Base-by-base conservation (phyloP, 1,140 invertebrate genomes). In the Drosophila truncata region DNA sequence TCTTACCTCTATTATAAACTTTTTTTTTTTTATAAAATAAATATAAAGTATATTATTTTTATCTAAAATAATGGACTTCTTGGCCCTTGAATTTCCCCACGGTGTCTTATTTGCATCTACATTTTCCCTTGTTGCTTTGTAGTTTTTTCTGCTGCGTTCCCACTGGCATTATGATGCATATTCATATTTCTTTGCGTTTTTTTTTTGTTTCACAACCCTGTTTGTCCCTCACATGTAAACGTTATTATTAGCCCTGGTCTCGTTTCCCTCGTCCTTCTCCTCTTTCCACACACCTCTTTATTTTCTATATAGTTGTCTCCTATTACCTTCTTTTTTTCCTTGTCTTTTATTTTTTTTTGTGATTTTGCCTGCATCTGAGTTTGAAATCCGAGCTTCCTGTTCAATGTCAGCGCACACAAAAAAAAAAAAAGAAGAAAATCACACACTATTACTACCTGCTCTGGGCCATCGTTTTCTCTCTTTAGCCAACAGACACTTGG, bases 341-440 rank as follows among this genome's bases (percentile, higher is more conserved):
- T 42, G 41, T 44, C n/a, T 57, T 46, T 80, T 54, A 16, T 35
- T 23, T 55, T 35, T 23, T 55, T 46, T 46, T 25, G 57, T 37
- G 44, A 41, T 58, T 60, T 25, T 64, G 23, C 60, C 57, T 83
- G 73, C 67, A 88, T 87, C 64, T 86, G 41, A 59, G 64, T 66
- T 57, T 85, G 84, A 88, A 88, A 88, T 85, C 74, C 61, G 85
- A 88, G 85, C 81, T 90, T 88, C 85, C 85, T 88, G 78, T 90
- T 85, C 84, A 88, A 88, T 88, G 84, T 63, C 85, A 69, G 50
- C 37, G 25, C 14, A 55, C 14, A 55, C 31, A 55, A 25, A 76
- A 25, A 54, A 29, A 61, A 70, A 64, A 37, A 16, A n/a, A 10
- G 52, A 20, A 52, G 25, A 70, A 75, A 64, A 70, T 67, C 42